Evolutionary conservation across 2,113 vertebrate genomes (phyloP).

Genomic region (Archocentrus centrarchus): DNA sequence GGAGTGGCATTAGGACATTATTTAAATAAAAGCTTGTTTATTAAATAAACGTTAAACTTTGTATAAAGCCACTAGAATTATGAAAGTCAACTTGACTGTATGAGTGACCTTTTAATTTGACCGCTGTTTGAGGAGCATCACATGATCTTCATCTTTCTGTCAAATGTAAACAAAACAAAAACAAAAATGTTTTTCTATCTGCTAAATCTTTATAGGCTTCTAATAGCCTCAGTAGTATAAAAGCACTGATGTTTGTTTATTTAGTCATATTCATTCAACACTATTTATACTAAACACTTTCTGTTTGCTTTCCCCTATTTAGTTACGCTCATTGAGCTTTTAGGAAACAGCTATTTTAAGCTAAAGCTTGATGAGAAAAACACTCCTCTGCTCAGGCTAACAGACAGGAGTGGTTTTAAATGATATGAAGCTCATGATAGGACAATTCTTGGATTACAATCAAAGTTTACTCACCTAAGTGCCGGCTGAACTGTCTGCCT

Average conservation of each 20-base stretch:
- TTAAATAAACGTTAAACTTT: background rate
- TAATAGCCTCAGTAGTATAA: background rate
- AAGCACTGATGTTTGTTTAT: background rate
- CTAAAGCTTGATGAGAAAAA: background rate
- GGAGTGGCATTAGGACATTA: no score
- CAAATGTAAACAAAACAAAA: background rate
- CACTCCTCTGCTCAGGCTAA: background rate
- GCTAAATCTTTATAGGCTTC: background rate
- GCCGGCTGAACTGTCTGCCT: conserved; percentile 65
- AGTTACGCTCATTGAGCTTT: background rate
- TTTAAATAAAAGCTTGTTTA: background rate
- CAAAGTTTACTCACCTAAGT: conserved; percentile 78
- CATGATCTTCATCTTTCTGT: rapidly evolving
- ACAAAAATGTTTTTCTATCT: no score
- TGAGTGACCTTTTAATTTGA: background rate
- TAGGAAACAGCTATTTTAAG: background rate
- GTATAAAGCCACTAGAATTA: no score
- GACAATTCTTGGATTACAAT: background rate
- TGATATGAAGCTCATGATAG: background rate
- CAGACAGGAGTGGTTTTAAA: background rate
- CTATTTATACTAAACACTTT: background rate
- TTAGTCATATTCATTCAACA: background rate
- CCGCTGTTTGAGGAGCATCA: background rate
- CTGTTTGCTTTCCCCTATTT: rapidly evolving
- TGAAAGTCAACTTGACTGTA: no score